Evolutionary conservation across 2,888 invertebrate species (phyloP).

Genomic region (Oligia fasciuncula): DNA sequence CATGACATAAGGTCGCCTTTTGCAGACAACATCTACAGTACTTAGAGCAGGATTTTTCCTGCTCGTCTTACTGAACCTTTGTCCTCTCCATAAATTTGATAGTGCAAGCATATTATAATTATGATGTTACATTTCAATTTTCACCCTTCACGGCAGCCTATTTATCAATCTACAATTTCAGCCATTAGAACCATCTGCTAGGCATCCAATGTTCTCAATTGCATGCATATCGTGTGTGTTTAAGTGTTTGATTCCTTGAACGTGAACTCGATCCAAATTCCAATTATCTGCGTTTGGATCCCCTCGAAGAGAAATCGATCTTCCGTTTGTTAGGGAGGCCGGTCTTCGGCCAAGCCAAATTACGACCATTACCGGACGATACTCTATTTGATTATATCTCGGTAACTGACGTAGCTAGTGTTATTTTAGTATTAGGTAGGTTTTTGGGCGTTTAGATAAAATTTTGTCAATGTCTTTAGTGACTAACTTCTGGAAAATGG

Average conservation of each 20-base stretch:
- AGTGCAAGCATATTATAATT: neutral
- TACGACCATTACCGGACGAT: conserved; percentile 61
- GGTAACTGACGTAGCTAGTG: conserved; percentile 35
- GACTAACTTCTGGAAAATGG: neutral
- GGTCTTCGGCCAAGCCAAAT: conserved; percentile 59
- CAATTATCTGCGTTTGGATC: conserved; percentile 70
- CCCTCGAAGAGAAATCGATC: conserved; percentile 70
- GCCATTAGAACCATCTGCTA: conserved; percentile 45
- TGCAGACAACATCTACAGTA: too few relatives aligned
- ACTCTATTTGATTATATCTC: conserved; percentile 63
- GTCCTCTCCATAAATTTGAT: neutral
- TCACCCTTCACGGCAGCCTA: neutral
- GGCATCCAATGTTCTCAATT: conserved; percentile 64
- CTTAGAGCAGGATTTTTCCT: neutral
- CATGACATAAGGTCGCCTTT: too few relatives aligned
- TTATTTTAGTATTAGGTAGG: conserved; percentile 31
- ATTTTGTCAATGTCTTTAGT: conserved; percentile 6
- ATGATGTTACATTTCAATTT: neutral
- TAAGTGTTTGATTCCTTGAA: conserved; percentile 68
- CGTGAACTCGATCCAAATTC: conserved; percentile 73
- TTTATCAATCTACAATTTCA: conserved; percentile 14
- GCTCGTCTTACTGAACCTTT: neutral
- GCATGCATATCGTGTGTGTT: conserved; percentile 63
- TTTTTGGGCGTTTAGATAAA: conserved; percentile 14
- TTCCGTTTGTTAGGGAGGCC: conserved; percentile 68